Evolutionary conservation across 2,113 vertebrate species (phyloP).

Genomic region (Anhinga anhinga): DNA sequence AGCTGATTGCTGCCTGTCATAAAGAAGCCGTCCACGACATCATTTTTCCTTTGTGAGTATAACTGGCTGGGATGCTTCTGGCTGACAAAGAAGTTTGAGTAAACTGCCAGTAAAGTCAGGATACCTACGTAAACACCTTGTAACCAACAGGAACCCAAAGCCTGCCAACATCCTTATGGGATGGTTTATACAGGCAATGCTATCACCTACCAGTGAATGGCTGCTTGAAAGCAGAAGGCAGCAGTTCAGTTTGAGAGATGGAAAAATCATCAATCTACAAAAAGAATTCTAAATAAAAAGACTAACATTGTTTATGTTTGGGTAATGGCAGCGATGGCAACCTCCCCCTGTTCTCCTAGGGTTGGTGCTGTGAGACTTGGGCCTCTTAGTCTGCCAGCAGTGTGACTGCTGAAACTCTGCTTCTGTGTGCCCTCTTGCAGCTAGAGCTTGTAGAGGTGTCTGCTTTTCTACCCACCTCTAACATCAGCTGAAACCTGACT

Average conservation of each 20-base stretch:
- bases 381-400: background rate
- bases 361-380: background rate
- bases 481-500: background rate
- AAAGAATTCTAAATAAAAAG: background rate
- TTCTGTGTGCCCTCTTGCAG: background rate
- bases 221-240: background rate
- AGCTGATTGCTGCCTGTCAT: slow-evolving; percentile 82
- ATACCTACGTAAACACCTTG: background rate
- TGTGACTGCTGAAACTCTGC: background rate
- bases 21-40: slow-evolving; percentile 72
- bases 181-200: background rate
- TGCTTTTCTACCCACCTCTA: background rate
- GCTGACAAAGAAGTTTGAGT: background rate
- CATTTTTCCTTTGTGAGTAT: slow-evolving; percentile 83
- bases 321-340: background rate
- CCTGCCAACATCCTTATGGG: background rate
- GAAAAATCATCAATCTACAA: background rate
- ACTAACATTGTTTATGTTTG: background rate
- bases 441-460: background rate
- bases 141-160: background rate
- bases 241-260: background rate
- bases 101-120: background rate
- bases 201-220: background rate
- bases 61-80: background rate
- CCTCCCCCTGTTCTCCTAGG: background rate